Conservation (phyloP, 53 echinoderm and acorn worm species). For the Arbacia lixula region DNA sequence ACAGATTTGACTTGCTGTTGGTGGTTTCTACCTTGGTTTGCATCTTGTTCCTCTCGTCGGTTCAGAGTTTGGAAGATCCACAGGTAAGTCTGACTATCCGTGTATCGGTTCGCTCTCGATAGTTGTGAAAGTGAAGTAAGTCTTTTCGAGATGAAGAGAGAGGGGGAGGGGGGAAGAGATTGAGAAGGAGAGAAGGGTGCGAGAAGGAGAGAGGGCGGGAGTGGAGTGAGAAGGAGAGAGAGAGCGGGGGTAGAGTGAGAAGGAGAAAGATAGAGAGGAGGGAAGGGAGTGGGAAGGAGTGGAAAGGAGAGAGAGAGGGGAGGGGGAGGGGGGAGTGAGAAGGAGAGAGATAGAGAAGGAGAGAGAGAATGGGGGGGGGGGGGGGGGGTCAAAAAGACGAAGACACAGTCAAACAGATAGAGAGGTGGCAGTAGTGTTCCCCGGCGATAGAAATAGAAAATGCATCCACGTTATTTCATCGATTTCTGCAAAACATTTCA, state of each 20-base stretch:
- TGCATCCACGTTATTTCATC: too few relatives aligned
- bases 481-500: not conserved
- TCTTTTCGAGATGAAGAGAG: not conserved
- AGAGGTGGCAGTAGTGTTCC: too few relatives aligned
- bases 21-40: not conserved
- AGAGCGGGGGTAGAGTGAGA: not conserved
- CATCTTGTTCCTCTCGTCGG: not conserved
- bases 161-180: not conserved
- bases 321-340: not conserved
- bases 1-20: too few relatives aligned
- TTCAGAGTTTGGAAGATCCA: not conserved
- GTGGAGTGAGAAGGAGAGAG: not conserved
- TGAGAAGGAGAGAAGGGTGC: not conserved
- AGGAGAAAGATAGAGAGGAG: not conserved
- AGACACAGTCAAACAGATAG: too few relatives aligned
- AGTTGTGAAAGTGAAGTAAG: not conserved
- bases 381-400: too few relatives aligned
- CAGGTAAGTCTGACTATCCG: not conserved
- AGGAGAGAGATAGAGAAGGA: not conserved
- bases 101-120: not conserved
- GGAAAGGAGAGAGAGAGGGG: not conserved
- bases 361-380: not conserved
- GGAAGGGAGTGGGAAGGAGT: not conserved
- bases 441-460: too few relatives aligned
- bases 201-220: not conserved